phyloP scores from a whole-genome alignment of 2,113 vertebrate species.

The Prionailurus bengalensis region DNA sequence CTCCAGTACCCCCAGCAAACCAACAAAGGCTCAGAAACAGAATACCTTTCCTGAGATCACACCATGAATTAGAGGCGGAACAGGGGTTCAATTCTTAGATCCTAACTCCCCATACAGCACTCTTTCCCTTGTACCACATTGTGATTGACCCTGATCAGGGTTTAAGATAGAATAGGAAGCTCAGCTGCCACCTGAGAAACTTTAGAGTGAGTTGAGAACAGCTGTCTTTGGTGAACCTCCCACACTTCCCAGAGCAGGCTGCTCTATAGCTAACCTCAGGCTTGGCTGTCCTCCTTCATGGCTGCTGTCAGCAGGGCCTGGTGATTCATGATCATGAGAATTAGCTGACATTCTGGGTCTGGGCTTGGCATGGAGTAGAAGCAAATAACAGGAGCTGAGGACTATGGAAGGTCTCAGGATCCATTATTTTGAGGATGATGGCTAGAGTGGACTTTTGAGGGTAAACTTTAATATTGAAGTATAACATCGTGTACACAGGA shows the following conservation, averaged over 20 bases:
- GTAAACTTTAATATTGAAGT: not conserved
- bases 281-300: not conserved
- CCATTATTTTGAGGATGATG: not conserved
- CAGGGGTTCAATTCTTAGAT: not conserved
- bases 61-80: not conserved
- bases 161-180: not conserved
- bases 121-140: not conserved
- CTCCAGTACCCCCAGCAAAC: not conserved
- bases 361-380: not conserved
- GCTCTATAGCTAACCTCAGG: fast-evolving
- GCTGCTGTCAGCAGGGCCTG: not conserved
- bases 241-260: not conserved
- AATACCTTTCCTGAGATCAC: not conserved
- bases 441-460: not conserved
- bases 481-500: too few species aligned
- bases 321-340: not conserved
- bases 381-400: not conserved
- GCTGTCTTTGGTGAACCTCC: not conserved
- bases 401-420: not conserved
- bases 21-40: not conserved
- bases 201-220: not conserved
- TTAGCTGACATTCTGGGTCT: not conserved
- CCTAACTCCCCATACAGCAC: not conserved
- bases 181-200: not conserved
- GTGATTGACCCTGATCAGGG: not conserved